Evolutionary conservation across 1,140 invertebrate genomes (phyloP).

Genomic region (Drosophila funebris): DNA sequence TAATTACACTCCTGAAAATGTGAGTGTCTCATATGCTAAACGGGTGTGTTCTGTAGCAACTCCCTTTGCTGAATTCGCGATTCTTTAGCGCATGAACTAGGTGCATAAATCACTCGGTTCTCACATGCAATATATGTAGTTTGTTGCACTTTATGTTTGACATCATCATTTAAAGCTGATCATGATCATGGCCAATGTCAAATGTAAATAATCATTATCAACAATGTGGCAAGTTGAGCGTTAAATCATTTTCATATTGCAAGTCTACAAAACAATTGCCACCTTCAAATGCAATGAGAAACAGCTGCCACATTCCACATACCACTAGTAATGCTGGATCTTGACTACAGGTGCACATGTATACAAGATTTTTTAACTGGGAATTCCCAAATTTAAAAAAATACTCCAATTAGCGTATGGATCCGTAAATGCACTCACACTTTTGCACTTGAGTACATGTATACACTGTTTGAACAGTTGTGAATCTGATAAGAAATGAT

Average conservation of each 20-base stretch:
- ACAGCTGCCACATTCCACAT: neutral
- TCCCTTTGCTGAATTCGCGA: neutral
- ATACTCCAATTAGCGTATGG: neutral
- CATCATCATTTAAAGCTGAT: neutral
- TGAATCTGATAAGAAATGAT: neutral
- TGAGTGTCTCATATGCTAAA: neutral
- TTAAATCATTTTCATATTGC: slow-evolving; percentile 22
- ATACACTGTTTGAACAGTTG: slow-evolving; percentile 1
- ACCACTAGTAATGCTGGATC: neutral
- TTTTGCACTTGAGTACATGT: neutral
- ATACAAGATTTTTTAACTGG: neutral
- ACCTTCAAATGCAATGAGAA: slow-evolving; percentile 3
- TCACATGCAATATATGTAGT: neutral
- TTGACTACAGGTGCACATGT: neutral
- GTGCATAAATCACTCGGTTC: neutral
- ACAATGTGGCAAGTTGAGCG: slow-evolving; percentile 6
- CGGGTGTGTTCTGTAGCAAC: neutral
- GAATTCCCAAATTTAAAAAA: neutral
- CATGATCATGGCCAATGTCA: slow-evolving; percentile 17
- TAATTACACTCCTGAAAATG: neutral
- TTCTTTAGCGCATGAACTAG: neutral
- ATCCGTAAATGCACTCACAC: neutral
- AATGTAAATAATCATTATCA: neutral
- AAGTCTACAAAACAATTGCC: neutral
- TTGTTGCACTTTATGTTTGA: slow-evolving; percentile 9